These are phyloP conservation scores for Montipora efflorescens DNA, from an alignment of 64 coral and sea anemone genomes.

Conservation along the genomic window DNA sequence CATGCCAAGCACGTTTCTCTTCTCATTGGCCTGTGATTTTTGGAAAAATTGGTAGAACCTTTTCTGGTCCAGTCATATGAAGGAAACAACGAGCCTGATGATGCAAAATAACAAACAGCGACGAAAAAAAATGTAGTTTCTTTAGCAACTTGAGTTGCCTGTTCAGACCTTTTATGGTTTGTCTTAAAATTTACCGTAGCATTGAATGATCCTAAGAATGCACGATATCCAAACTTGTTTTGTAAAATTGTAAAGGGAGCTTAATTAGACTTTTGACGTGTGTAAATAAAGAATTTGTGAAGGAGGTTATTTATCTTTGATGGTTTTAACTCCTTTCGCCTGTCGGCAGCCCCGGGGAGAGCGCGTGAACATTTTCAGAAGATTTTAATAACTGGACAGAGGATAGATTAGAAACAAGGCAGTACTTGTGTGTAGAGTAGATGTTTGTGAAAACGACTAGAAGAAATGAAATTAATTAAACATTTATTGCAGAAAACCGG, in stretches of 20 bases:
- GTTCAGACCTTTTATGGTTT: too few species aligned
- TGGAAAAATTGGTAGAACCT: too few species aligned
- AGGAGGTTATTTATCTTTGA: slow-evolving; percentile 17
- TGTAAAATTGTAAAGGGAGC: not conserved
- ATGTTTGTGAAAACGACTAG: not conserved
- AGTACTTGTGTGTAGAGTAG: not conserved
- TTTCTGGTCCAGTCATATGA: too few species aligned
- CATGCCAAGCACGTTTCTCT: too few species aligned
- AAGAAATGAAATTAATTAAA: not conserved
- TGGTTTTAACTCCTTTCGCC: slow-evolving; percentile 12
- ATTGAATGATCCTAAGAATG: too few species aligned
- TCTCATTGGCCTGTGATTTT: too few species aligned
- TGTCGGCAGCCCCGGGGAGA: not conserved
- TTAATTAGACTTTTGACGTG: not conserved
- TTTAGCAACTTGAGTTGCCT: too few species aligned
- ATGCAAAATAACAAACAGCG: too few species aligned
- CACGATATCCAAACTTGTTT: not conserved
- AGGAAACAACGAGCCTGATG: too few species aligned
- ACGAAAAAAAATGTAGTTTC: too few species aligned
- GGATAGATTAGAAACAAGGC: not conserved
- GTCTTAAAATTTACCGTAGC: too few species aligned
- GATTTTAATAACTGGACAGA: not conserved
- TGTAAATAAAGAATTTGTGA: slow-evolving; percentile 1
- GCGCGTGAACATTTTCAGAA: not conserved
- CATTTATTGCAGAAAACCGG: too few species aligned